A percentile compares a stretch with the other conserved stretches of the same genome.
Evolutionary conservation across 1,140 invertebrate species (phyloP).

Genomic region (Drosophila guanche): DNA sequence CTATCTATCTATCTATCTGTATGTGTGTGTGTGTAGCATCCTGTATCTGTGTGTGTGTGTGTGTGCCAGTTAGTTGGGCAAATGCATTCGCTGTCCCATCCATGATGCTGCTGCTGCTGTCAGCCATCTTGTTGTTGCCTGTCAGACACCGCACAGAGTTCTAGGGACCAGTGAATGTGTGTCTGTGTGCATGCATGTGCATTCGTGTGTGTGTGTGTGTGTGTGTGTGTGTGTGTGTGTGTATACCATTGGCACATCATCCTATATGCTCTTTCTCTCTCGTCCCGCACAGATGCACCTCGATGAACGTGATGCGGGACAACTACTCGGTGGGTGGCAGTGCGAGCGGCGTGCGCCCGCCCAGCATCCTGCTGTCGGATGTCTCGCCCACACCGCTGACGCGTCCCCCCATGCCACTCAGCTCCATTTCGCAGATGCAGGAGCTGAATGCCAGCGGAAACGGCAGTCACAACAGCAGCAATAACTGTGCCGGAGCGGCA

Average conservation of each 20-base stretch:
- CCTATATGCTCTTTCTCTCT: constrained; percentile 27
- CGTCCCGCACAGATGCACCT: constrained; percentile 87
- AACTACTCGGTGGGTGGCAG: constrained; percentile 85
- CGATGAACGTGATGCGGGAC: constrained; percentile 91
- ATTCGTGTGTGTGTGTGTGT: background rate
- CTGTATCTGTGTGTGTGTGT: background rate
- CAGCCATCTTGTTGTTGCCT: constrained; percentile 34
- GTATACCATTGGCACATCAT: constrained; percentile 51
- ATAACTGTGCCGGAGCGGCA: no score
- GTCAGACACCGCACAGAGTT: constrained; percentile 24
- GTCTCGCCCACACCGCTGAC: constrained; percentile 77
- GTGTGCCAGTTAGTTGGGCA: constrained; percentile 10
- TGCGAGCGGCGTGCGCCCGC: constrained; percentile 75
- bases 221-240: constrained; percentile 10
- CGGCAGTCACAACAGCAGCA: constrained; percentile 4
- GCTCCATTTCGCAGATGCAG: constrained; percentile 79
- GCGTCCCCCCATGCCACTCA: constrained; percentile 62
- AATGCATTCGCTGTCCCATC: constrained; percentile 13
- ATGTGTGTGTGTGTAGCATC: background rate
- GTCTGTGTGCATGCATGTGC: constrained; percentile 1
- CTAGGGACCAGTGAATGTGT: constrained; percentile 24
- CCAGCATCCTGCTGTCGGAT: constrained; percentile 81
- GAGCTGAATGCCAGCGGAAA: constrained; percentile 65
- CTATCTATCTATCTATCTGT: no score
- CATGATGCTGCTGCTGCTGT: constrained; percentile 1